Percentiles rank a stretch among this genome's conserved stretches.
Evolutionary conservation across 92 coral and sea anemone species (phyloP).

Genomic region (Palythoa grandis): DNA sequence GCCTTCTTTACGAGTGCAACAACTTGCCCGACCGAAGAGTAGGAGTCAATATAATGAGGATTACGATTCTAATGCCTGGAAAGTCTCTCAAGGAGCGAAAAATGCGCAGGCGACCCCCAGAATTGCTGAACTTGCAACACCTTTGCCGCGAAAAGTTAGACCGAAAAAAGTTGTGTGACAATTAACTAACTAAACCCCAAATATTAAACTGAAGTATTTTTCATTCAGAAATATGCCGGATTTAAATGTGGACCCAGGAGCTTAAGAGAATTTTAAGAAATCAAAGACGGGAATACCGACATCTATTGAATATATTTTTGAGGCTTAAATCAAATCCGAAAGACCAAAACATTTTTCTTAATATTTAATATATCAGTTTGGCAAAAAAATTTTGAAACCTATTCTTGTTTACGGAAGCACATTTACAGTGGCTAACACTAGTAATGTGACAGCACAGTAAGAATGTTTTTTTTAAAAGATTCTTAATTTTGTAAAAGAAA

Average conservation of each 20-base stretch:
- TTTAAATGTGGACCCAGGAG: background rate
- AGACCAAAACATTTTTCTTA: background rate
- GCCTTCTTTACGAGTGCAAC: constrained; percentile 93
- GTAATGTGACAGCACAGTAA: too few species aligned
- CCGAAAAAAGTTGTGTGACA: constrained; percentile 69
- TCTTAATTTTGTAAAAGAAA: too few species aligned
- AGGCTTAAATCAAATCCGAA: background rate
- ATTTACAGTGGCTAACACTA: too few species aligned
- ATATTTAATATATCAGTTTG: too few species aligned
- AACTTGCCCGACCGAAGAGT: constrained; percentile 93
- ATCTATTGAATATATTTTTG: background rate
- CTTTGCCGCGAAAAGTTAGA: constrained; percentile 91
- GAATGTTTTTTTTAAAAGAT: too few species aligned
- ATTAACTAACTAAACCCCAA: background rate
- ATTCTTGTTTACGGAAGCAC: too few species aligned
- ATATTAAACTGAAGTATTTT: background rate
- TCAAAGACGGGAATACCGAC: background rate
- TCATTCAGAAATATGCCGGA: background rate
- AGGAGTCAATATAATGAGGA: constrained; percentile 89
- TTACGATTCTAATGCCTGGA: constrained; percentile 88
- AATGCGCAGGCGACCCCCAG: constrained; percentile 94
- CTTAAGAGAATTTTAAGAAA: background rate
- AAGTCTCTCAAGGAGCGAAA: constrained; percentile 91
- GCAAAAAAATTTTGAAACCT: too few species aligned
- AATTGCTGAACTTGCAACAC: constrained; percentile 84